Percentiles rank a stretch among this genome's conserved stretches.
These are phyloP conservation scores for Megalops atlanticus DNA, from an alignment of 2,113 vertebrate genomes.

Conservation along the genomic window DNA sequence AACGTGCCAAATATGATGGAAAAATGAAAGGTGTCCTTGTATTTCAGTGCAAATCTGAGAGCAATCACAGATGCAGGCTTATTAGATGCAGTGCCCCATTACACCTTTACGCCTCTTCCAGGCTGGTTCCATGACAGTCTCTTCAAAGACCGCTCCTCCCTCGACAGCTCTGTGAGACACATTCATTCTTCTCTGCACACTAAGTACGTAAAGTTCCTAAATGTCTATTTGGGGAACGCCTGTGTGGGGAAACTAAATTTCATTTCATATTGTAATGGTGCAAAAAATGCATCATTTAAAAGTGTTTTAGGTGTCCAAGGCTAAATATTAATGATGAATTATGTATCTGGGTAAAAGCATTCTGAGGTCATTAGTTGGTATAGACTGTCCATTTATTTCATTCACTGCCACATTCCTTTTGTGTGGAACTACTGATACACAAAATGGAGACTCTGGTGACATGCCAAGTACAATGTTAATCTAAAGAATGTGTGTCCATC, in stretches of 20 bases:
- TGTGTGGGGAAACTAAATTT: conserved; percentile 1
- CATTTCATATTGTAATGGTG: conserved; percentile 25
- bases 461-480: conserved; percentile 40
- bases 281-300: conserved; percentile 44
- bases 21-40: too few relatives aligned
- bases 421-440: conserved; percentile 37
- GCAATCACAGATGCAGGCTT: too few relatives aligned
- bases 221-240: not conserved
- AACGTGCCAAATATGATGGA: too few relatives aligned
- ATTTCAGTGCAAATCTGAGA: too few relatives aligned
- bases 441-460: conserved; percentile 47
- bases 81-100: too few relatives aligned
- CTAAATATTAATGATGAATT: conserved; percentile 40
- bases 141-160: too few relatives aligned
- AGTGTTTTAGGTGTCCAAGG: conserved; percentile 33
- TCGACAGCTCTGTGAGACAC: too few relatives aligned
- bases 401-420: conserved; percentile 21
- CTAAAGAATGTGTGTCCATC: conserved; percentile 31
- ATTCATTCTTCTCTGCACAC: too few relatives aligned
- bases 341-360: conserved; percentile 50
- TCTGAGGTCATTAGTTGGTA: conserved; percentile 44
- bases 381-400: conserved; percentile 43
- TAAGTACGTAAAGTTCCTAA: too few relatives aligned
- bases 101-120: too few relatives aligned
- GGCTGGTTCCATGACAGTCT: too few relatives aligned